These are phyloP conservation scores for Furcifer pardalis DNA, from an alignment of 2,797 vertebrate genomes.

Conservation along the genomic window DNA sequence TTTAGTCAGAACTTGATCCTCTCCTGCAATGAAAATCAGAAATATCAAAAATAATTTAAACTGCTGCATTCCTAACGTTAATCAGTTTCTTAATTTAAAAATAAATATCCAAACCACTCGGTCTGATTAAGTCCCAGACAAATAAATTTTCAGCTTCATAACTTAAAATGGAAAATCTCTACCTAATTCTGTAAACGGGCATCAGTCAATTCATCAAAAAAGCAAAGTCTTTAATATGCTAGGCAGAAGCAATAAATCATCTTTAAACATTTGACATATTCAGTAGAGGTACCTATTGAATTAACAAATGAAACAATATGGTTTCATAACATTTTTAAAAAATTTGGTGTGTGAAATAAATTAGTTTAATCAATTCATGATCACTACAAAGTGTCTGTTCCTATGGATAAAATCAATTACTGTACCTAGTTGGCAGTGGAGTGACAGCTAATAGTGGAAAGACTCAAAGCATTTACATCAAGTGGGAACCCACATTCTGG, in stretches of 20 bases:
- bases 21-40: conserved; percentile 56
- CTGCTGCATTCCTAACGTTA: neutral
- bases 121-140: neutral
- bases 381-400: neutral
- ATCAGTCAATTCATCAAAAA: neutral
- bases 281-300: neutral
- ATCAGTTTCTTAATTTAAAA: neutral
- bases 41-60: neutral
- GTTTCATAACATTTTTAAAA: conserved; percentile 13
- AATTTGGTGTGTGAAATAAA: neutral
- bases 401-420: too few species aligned
- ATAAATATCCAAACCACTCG: neutral
- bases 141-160: neutral
- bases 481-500: too few species aligned
- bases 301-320: neutral
- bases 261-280: conserved; percentile 8
- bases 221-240: neutral
- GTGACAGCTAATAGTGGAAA: too few species aligned
- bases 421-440: too few species aligned
- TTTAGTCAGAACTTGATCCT: conserved; percentile 37
- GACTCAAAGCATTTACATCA: too few species aligned
- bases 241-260: neutral
- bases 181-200: neutral
- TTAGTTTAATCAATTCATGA: neutral
- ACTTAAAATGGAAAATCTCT: neutral